Evolutionary conservation across 2,113 vertebrate species (phyloP), one percentile per base, ranked within the genome.

Genomic region (Holacanthus passer): DNA sequence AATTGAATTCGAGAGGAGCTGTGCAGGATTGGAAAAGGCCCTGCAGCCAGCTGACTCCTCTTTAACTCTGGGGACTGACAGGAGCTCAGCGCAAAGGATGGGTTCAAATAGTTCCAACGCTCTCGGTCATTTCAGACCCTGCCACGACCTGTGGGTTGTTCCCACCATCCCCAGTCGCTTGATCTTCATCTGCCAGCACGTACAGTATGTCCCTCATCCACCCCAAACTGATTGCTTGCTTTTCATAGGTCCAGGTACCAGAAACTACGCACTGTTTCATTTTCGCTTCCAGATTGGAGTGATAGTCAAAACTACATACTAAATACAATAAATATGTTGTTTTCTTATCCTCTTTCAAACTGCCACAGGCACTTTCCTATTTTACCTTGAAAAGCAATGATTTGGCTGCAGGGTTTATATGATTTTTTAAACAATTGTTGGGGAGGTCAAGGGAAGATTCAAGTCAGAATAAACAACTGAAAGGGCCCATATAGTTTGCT

Each of bases 381-480:
- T 39, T 53, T 58, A 52, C 41, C 31, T 66, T 72, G 29, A 73
- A 55, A 76, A 81, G 14, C 6, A 56, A 22, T 77, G 8, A 55
- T 70, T 65, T 56, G 6, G 32, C 82, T 75, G 24, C 43, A 43
- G 68, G 79, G 64, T 20, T 64, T 64, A 3, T 35, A 20, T 87
- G 52, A 69, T 70, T 76, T 50, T 74, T 74, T 68, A 73, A n/a
- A 72, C 47, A 62, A 5, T 59, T 58, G 24, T 53, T 76, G 31
- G 10, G 29, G 58, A 65, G 62, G 72, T 55, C 74, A 74, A 69
- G 48, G 67, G 35, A 83, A 76, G 60, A 45, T 81, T 50, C 11
- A 47, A 84, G 66, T 62, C 47, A 81, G 53, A 81, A 72, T 81
- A 79, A 87, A 79, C 12, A 48, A 45, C 35, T 48, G 53, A 68